Percentiles rank a stretch among this genome's conserved stretches.
phyloP scores from a whole-genome alignment of 2,888 invertebrate genomes.

The Gastracanthus pulcherrimus region DNA sequence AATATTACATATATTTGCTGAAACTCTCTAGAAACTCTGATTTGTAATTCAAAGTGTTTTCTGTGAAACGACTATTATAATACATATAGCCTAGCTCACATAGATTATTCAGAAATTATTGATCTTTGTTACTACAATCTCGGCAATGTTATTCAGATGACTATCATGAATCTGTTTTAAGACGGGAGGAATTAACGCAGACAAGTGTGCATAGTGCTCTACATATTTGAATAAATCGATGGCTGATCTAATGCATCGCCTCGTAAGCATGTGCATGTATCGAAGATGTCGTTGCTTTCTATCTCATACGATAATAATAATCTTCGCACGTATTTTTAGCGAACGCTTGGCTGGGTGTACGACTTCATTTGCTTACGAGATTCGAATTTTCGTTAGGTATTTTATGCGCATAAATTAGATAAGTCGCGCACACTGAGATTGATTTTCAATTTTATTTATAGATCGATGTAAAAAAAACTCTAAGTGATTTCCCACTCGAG shows the following conservation, averaged over 20 bases:
- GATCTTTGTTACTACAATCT: not conserved
- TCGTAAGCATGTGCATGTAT: not conserved
- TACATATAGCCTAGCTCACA: too few relatives aligned
- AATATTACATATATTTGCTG: too few relatives aligned
- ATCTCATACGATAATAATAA: not conserved
- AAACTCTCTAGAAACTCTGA: too few relatives aligned
- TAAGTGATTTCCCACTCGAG: constrained; percentile 41
- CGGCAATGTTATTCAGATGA: not conserved
- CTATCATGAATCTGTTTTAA: not conserved
- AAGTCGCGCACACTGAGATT: constrained; percentile 52
- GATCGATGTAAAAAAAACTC: constrained; percentile 8
- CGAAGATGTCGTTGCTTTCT: constrained; percentile 8
- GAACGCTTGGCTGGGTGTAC: too few relatives aligned
- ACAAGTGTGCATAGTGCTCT: not conserved
- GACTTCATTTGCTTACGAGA: constrained; percentile 13
- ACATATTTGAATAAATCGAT: constrained; percentile 14
- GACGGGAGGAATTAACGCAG: not conserved
- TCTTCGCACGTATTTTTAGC: not conserved
- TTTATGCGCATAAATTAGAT: constrained; percentile 62
- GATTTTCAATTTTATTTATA: constrained; percentile 46
- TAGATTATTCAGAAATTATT: not conserved
- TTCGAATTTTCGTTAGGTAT: constrained; percentile 6
- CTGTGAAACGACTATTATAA: too few relatives aligned
- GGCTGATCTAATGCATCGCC: not conserved
- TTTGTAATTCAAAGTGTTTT: too few relatives aligned